Evolutionary conservation across 1,140 invertebrate species (phyloP), one percentile per base, ranked within the genome.

Genomic region (Melipona quadrifasciata): DNA sequence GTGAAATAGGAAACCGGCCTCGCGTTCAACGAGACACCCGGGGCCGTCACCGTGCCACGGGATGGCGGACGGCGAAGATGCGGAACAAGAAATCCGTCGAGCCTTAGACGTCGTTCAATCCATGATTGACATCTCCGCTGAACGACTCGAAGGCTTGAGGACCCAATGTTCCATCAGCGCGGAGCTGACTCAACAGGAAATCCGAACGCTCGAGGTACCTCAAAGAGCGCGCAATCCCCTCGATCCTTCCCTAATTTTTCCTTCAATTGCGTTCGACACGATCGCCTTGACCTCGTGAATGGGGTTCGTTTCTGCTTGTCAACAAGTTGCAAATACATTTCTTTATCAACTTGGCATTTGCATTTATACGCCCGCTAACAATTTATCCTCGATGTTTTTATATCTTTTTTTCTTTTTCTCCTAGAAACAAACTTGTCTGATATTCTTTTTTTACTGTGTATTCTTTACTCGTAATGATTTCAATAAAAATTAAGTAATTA

Each of bases 51-150:
- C 65, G 79, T 58, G 68, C 70, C 93, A 91, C 80, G 94, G 90
- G 58, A 95, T 95, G 90, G 95, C 95, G 85, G 95, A 95, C 84
- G 93, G 87, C 72, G 95, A 95, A 67, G 95, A 95, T 87, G 92
- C 92, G 67, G 94, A 94, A 91, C 95, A 95, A 90, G 96, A 96
- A 93, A 95, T 95, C 90, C 94, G 95, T 92, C 94, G 95, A 88
- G 94, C 94, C 70, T 91, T 96, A 74, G 94, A 96, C 85, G 96
- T 97, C 91, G 96, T 97, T 87, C 98, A 99, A 96, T 97, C 97
- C 89, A 98, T 99, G 97, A 99, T 99, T 95, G 98, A 98, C 95
- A 97, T 98, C 94, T 98, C 97, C 91, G 98, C 98, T 81, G 97
- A 98, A 95, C 97, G 98, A 94, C 96, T 99, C 90, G 97, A 99